Evolutionary conservation across 1,140 invertebrate species (phyloP), one percentile per base, ranked within the genome.

Genomic region (Helicoverpa zea): DNA sequence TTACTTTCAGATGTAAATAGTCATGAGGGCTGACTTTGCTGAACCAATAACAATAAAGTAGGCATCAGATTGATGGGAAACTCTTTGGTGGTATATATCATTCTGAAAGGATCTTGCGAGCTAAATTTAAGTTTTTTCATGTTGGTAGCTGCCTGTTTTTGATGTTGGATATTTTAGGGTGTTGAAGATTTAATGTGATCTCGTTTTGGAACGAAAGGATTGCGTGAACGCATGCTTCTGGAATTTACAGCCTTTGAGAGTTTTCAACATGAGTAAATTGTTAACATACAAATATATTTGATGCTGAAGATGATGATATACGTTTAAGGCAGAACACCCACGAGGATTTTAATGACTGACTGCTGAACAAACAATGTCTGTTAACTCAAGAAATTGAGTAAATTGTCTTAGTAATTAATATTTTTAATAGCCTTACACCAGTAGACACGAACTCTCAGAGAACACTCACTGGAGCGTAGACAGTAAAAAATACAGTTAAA

Each of bases 81-180:
- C 68, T 72, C 68, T 72, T 72, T 72, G 68, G 18, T 72, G 13
- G 1, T 49, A 18, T 23, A 51, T 23, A 10, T 61, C 49, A 18
- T 72, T 72, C n/a, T 72, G 47, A 72, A 72, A 29, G 68, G 18
- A 54, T 52, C 68, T 29, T n/a, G 13, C 18, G 49, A 11, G 49
- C 68, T 52, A 54, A 72, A 30, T 29, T n/a, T 72, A 72, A 29
- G 23, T 54, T 52, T 72, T 72, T n/a, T 52, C 49, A 72, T 72
- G 64, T 68, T 72, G 16, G 47, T 52, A 52, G 18, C 49, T 30
- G 23, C 30, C 16, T 14, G 18, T 30, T 61, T 12, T 30, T 72
- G 68, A 72, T 72, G 49, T 72, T 72, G 58, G 13, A 29, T 72
- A 72, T 72, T 72, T 72, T 72, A 64, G 23, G 23, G 68, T 7